Conservation (phyloP, 2,888 invertebrate species). For the Harmothoe impar region DNA sequence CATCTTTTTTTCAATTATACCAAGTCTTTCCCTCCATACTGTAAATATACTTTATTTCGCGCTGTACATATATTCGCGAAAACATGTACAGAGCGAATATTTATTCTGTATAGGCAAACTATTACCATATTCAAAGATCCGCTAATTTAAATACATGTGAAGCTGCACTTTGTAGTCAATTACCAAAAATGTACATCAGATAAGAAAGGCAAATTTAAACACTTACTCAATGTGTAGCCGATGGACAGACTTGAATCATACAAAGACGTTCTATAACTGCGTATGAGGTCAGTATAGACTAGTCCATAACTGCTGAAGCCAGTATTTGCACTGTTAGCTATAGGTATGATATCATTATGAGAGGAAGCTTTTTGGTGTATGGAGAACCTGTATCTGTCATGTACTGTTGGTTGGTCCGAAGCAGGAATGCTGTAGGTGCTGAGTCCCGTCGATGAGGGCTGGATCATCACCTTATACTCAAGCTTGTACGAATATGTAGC, state of each 20-base stretch:
- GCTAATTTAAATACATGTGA: not conserved
- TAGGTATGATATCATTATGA: not conserved
- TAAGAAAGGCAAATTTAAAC: not conserved
- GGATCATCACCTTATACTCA: not conserved
- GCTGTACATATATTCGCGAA: no score
- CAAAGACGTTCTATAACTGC: not conserved
- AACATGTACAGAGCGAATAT: no score
- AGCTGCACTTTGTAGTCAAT: no score
- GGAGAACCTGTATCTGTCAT: not conserved
- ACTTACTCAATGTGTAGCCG: not conserved
- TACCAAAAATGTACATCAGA: not conserved
- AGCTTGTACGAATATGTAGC: not conserved
- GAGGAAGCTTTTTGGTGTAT: not conserved
- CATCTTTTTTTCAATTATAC: no score
- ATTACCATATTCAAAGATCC: no score
- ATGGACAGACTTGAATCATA: not conserved
- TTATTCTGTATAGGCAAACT: no score
- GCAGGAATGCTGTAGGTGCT: conserved; percentile 14
- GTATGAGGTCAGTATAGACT: not conserved
- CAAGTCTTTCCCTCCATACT: no score
- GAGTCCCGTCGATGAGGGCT: not conserved
- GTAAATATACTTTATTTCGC: no score
- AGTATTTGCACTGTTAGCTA: not conserved
- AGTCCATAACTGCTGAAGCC: not conserved
- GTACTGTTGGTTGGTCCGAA: not conserved